Conservation (phyloP, 2,888 invertebrate genomes). For the Drosophila koepferae region DNA sequence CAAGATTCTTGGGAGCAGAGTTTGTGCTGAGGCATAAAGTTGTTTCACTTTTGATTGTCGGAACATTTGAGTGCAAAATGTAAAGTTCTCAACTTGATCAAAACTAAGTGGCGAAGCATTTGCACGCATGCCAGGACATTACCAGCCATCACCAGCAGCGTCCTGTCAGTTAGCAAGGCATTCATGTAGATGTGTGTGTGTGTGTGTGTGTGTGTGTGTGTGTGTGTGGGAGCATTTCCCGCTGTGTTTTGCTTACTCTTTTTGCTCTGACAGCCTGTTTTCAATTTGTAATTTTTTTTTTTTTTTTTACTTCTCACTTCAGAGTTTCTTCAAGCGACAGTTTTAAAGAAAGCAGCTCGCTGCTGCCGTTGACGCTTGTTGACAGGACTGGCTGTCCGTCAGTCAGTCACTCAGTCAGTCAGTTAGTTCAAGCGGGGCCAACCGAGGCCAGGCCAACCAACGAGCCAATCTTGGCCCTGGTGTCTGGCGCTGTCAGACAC, state of each 20-base stretch:
- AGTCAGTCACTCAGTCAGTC: slow-evolving; percentile 32
- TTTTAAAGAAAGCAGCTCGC: slow-evolving; percentile 47
- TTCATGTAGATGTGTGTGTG: slow-evolving; percentile 1
- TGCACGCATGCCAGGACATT: slow-evolving; percentile 64
- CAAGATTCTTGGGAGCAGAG: slow-evolving; percentile 32
- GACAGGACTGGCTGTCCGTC: slow-evolving; percentile 39
- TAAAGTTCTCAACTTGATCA: slow-evolving; percentile 68
- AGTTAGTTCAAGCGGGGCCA: slow-evolving; percentile 3
- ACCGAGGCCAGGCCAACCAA: not conserved
- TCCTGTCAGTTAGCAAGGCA: slow-evolving; percentile 43
- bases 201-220: slow-evolving; percentile 5
- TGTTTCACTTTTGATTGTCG: slow-evolving; percentile 72
- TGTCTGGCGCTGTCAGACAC: slow-evolving; percentile 65
- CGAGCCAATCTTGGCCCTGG: slow-evolving; percentile 14
- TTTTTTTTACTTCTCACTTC: slow-evolving; percentile 23
- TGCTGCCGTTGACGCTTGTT: slow-evolving; percentile 44
- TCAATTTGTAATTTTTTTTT: slow-evolving; percentile 61
- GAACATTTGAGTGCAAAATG: slow-evolving; percentile 72
- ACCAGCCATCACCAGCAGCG: slow-evolving; percentile 32
- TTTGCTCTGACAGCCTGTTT: slow-evolving; percentile 56
- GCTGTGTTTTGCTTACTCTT: slow-evolving; percentile 26
- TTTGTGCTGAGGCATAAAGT: slow-evolving; percentile 53
- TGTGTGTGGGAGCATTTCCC: slow-evolving; percentile 38
- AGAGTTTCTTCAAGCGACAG: slow-evolving; percentile 59
- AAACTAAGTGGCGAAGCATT: slow-evolving; percentile 73